Conservation (phyloP, 1,140 invertebrate species). For the Dryas iulia region DNA sequence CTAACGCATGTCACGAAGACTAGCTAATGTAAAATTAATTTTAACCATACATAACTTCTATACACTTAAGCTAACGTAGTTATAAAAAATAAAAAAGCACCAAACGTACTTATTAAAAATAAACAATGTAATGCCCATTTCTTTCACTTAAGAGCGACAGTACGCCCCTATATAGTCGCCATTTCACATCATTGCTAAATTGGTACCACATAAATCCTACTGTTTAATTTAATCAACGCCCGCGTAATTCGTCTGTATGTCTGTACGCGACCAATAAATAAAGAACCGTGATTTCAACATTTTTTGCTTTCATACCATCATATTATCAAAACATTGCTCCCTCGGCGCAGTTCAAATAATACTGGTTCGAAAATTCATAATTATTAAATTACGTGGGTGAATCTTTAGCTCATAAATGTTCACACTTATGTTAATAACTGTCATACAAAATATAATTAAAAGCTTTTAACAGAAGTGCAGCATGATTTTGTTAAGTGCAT, state of each 20-base stretch:
- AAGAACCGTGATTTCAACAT: conserved; percentile 38
- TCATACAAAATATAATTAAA: conserved; percentile 12
- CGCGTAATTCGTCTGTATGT: conserved; percentile 55
- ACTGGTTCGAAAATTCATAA: conserved; percentile 25
- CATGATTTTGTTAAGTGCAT: not conserved
- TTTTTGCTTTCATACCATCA: conserved; percentile 5
- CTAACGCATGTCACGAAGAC: no score
- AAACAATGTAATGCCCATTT: conserved; percentile 40
- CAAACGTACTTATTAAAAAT: no score
- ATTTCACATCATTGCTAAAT: conserved; percentile 73
- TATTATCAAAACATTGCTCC: conserved; percentile 22
- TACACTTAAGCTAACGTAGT: conserved; percentile 8
- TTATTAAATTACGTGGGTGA: conserved; percentile 32
- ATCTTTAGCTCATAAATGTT: conserved; percentile 16
- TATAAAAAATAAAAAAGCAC: conserved; percentile 20
- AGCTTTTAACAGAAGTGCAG: not conserved
- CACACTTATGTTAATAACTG: conserved; percentile 20
- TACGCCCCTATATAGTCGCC: conserved; percentile 62
- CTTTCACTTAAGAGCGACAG: conserved; percentile 52
- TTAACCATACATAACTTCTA: conserved; percentile 23
- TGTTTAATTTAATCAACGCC: conserved; percentile 75
- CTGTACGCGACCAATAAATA: conserved; percentile 43
- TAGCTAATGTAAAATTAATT: not conserved
- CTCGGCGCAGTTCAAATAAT: conserved; percentile 14
- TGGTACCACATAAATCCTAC: conserved; percentile 70